Percentiles rank a stretch among this genome's conserved stretches.
Evolutionary conservation across 2,113 vertebrate species (phyloP).

Genomic region (Colaptes auratus): DNA sequence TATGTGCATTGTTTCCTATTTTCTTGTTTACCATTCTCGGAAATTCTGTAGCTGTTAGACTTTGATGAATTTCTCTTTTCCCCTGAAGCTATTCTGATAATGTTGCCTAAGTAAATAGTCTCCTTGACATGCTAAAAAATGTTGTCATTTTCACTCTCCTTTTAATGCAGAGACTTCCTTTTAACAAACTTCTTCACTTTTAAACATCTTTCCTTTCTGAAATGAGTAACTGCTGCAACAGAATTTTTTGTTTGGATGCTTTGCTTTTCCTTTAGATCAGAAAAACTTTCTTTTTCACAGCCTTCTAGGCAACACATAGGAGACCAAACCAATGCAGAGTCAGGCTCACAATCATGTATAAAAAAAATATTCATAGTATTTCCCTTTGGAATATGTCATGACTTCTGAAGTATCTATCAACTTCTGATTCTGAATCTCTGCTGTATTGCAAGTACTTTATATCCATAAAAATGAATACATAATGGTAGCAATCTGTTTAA

Average conservation of each 20-base stretch:
- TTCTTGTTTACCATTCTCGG: neutral
- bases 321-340: neutral
- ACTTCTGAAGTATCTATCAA: neutral
- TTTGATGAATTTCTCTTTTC: neutral
- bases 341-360: neutral
- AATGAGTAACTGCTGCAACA: neutral
- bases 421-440: neutral
- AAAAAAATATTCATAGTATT: neutral
- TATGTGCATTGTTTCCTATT: neutral
- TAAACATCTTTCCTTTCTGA: neutral
- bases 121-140: neutral
- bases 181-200: neutral
- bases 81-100: neutral
- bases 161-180: neutral
- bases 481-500: neutral
- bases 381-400: neutral
- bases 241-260: neutral
- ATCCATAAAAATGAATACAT: neutral
- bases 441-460: neutral
- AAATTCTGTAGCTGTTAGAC: neutral
- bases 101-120: neutral
- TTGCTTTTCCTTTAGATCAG: neutral
- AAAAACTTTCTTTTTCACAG: neutral
- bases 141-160: neutral
- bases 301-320: neutral